Conservation (phyloP, 2,888 invertebrate species). For the Meloe dianella region DNA sequence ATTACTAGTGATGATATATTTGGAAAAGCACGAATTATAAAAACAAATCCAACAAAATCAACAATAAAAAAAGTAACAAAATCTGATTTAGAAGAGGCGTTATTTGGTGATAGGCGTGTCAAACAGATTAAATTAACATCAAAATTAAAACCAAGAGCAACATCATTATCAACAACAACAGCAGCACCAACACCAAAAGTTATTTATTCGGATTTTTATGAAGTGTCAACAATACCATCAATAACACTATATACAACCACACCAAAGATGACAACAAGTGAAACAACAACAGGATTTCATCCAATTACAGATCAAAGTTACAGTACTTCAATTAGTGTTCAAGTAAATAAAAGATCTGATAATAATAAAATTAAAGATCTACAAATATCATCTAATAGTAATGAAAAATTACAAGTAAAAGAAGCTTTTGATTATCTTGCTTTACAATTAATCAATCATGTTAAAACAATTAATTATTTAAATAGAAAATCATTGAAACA, state of each 20-base stretch:
- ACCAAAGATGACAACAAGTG: constrained; percentile 18
- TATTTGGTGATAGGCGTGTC: constrained; percentile 38
- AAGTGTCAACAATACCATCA: constrained; percentile 40
- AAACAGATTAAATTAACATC: constrained; percentile 28
- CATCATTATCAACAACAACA: constrained; percentile 8
- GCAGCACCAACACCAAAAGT: constrained; percentile 38
- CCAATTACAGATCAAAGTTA: constrained; percentile 61
- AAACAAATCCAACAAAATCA: constrained; percentile 27
- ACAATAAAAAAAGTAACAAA: constrained; percentile 34
- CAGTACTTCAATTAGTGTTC: constrained; percentile 63
- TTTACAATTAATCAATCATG: constrained; percentile 57
- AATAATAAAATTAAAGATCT: constrained; percentile 31
- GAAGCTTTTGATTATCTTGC: constrained; percentile 53
- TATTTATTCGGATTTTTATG: constrained; percentile 51
- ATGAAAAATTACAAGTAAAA: constrained; percentile 26
- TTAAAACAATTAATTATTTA: constrained; percentile 52
- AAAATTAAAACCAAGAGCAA: constrained; percentile 22
- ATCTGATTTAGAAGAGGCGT: constrained; percentile 40
- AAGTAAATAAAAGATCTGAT: constrained; percentile 58
- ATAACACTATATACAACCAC: not conserved
- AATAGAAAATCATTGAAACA: constrained; percentile 37
- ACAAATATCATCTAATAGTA: not conserved
- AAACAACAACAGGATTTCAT: constrained; percentile 31
- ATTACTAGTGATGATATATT: constrained; percentile 49
- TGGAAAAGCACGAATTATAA: constrained; percentile 33